These are phyloP conservation scores for Ptyas mucosa DNA, from an alignment of 2,113 vertebrate species.

Conservation along the genomic window DNA sequence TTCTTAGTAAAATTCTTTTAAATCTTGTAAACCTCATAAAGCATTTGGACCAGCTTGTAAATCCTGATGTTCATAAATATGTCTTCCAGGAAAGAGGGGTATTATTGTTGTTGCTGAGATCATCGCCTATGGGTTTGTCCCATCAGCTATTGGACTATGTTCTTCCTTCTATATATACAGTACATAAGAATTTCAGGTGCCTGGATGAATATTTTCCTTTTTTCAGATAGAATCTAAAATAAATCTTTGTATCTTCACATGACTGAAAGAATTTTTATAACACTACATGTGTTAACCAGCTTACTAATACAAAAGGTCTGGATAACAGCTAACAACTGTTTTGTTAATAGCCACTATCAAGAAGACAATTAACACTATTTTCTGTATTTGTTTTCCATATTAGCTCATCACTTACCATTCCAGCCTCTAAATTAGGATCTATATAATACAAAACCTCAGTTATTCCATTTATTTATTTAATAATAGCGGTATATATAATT, in stretches of 20 bases:
- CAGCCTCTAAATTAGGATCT: neutral
- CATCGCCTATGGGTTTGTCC: slow-evolving; percentile 31
- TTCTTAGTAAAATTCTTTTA: slow-evolving; percentile 63
- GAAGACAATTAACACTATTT: neutral
- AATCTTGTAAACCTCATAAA: slow-evolving; percentile 65
- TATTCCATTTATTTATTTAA: neutral
- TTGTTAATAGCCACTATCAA: neutral
- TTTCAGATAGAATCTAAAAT: neutral
- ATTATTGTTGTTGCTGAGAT: slow-evolving; percentile 58
- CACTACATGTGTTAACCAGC: neutral
- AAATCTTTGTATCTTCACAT: neutral
- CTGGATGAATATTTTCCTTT: neutral
- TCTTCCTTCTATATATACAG: neutral
- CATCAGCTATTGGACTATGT: slow-evolving; percentile 9
- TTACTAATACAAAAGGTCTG: neutral
- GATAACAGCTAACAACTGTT: neutral
- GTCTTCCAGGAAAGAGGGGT: slow-evolving; percentile 65
- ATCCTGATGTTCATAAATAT: slow-evolving; percentile 57
- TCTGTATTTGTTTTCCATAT: neutral
- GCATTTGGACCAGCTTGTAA: slow-evolving; percentile 64
- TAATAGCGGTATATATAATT: neutral
- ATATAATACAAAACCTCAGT: neutral
- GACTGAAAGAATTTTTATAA: neutral
- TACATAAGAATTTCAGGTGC: slow-evolving; percentile 10
- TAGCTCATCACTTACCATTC: neutral